Conservation (phyloP, 2,797 vertebrate genomes). For the Phrynocephalus guinanensis region DNA sequence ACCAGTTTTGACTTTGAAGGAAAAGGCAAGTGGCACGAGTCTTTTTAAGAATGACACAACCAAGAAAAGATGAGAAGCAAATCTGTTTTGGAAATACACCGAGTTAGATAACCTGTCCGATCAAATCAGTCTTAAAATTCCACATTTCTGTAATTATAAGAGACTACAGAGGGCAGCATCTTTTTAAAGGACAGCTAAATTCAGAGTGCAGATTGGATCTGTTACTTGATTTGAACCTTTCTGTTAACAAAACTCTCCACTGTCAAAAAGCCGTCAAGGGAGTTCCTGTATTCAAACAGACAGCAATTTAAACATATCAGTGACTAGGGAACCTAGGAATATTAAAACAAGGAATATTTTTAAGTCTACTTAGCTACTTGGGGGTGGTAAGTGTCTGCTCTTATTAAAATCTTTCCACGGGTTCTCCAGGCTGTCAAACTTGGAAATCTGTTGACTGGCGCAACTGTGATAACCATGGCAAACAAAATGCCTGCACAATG, state of each 20-base stretch:
- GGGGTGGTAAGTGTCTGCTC: conserved; percentile 49
- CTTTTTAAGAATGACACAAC: conserved; percentile 5
- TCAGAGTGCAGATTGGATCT: conserved; percentile 38
- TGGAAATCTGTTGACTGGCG: conserved; percentile 59
- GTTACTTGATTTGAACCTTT: conserved; percentile 60
- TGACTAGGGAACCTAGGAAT: conserved; percentile 61
- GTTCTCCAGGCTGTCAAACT: conserved; percentile 60
- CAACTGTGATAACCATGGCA: conserved; percentile 37
- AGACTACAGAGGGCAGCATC: conserved; percentile 38
- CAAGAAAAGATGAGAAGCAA: background rate
- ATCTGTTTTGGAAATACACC: conserved; percentile 52
- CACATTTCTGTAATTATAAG: conserved; percentile 29
- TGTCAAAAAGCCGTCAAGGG: conserved; percentile 70
- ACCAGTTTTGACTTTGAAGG: background rate
- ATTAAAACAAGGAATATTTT: conserved; percentile 67
- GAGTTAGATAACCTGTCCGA: conserved; percentile 33
- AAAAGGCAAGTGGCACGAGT: background rate
- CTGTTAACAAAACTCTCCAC: conserved; percentile 60
- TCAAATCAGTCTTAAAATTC: conserved; percentile 25
- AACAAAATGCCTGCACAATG: conserved; percentile 22
- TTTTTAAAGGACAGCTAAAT: conserved; percentile 36
- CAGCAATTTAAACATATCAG: conserved; percentile 69
- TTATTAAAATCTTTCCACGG: conserved; percentile 61
- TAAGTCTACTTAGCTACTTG: conserved; percentile 59
- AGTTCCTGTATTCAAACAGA: conserved; percentile 71